Percentiles rank a stretch among this genome's conserved stretches.
These are phyloP conservation scores for Chroicocephalus ridibundus DNA, from an alignment of 2,113 vertebrate genomes.

Conservation along the genomic window DNA sequence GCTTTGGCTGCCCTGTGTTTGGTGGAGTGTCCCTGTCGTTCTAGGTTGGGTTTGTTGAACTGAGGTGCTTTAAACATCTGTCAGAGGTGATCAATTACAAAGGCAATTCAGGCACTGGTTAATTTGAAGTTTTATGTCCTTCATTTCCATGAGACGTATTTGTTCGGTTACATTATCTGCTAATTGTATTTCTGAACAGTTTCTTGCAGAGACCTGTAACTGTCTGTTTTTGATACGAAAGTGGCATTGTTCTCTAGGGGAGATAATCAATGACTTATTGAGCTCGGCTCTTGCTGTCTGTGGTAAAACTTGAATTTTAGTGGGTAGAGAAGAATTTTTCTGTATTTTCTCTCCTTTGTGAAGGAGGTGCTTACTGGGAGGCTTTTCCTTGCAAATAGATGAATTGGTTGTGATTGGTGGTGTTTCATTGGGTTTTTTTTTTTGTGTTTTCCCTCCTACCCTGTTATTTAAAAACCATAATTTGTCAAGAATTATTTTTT, in stretches of 20 bases:
- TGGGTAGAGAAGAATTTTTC: background rate
- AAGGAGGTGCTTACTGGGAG: background rate
- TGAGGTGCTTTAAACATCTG: background rate
- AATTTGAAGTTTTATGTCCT: background rate
- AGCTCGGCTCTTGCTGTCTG: background rate
- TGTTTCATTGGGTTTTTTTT: too few species aligned
- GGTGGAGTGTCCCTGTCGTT: background rate
- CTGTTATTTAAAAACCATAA: background rate
- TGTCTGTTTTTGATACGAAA: background rate
- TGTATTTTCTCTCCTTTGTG: background rate
- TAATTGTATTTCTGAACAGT: slow-evolving; percentile 38
- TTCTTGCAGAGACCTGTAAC: background rate
- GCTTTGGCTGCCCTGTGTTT: background rate
- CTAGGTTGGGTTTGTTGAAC: background rate
- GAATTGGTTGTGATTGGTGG: background rate
- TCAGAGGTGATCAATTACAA: background rate
- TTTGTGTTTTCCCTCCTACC: background rate
- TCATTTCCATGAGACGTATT: background rate
- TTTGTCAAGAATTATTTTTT: background rate
- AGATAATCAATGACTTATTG: background rate
- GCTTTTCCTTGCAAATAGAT: background rate
- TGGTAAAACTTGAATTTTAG: background rate
- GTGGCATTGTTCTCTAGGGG: background rate
- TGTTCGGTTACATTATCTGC: background rate
- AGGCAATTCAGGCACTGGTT: background rate